A percentile compares a stretch with the other conserved stretches of the same genome.
Evolutionary conservation across 2,888 invertebrate genomes (phyloP).

Genomic region (Hydraecia micacea): DNA sequence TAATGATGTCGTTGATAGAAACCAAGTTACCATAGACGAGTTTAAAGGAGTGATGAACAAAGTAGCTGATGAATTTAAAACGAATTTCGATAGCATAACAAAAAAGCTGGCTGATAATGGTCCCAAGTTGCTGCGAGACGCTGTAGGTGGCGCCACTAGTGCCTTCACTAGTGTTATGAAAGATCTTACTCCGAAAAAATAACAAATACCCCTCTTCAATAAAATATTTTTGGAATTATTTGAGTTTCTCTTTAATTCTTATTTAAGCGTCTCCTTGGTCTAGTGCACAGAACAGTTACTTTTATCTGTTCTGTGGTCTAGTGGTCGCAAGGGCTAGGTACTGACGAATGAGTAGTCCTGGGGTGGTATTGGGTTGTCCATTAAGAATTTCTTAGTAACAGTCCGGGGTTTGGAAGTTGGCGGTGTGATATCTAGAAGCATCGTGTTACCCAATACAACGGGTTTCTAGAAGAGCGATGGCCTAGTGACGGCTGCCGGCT

Average conservation of each 20-base stretch:
- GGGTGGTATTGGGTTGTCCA: too few species aligned
- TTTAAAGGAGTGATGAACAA: slow-evolving; percentile 71
- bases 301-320: too few species aligned
- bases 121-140: slow-evolving; percentile 66
- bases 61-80: slow-evolving; percentile 72
- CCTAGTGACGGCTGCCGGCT: too few species aligned
- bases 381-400: too few species aligned
- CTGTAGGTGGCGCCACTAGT: slow-evolving; percentile 63
- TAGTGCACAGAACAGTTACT: too few species aligned
- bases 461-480: too few species aligned
- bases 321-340: too few species aligned
- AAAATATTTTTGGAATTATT: slow-evolving; percentile 1
- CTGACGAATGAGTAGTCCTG: too few species aligned
- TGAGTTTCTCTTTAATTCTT: neutral
- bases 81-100: slow-evolving; percentile 65
- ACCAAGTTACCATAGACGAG: slow-evolving; percentile 64
- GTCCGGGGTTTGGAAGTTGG: too few species aligned
- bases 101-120: slow-evolving; percentile 68
- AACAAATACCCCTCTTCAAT: neutral
- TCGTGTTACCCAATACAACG: too few species aligned
- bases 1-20: slow-evolving; percentile 46
- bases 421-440: too few species aligned
- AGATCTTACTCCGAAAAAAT: slow-evolving; percentile 14
- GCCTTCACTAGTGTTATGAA: neutral
- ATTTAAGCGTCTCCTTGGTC: neutral